Evolutionary conservation across 2,888 invertebrate genomes (phyloP), one percentile per base, ranked within the genome.

Genomic region (Drosophila cognata): DNA sequence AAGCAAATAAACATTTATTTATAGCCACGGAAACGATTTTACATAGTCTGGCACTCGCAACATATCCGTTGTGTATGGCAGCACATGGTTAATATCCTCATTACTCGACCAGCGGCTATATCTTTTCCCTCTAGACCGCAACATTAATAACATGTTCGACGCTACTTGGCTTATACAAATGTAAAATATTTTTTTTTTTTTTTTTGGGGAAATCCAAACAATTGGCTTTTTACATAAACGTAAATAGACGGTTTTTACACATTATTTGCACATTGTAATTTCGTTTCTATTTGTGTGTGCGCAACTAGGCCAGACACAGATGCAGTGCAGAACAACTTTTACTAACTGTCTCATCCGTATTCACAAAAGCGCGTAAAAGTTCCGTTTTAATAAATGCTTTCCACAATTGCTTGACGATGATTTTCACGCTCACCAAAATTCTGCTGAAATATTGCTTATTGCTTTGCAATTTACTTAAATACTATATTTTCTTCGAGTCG

Each of bases 31-130:
- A 82, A 87, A 81, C 55, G 60, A 78, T 62, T 57, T 41, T 63
- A 55, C 61, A 71, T 33, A 50, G 55, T 51, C 59, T 18, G 21
- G 63, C 64, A 60, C 31, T 25, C 25, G 56, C 31, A 59, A 79
- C 74, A 78, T 75, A 78, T 88, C 84, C 84, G 88, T 78, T 88
- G 64, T 28, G 16, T 59, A 52, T 13, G 21, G 33, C 35, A 74
- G 61, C 84, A 89, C 82, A 84, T 89, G 88, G 74, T 83, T 72
- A 79, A 84, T 86, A 84, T 84, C 84, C 36, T 52, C 50, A 25
- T 55, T 36, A 61, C 38, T 57, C 31, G 33, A 53, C 51, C 53
- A 31, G 38, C 41, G 18, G 29, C n/a, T 10, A 43, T 43, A 57
- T 43, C 13, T 46, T 33, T 25, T n/a, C 29, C 36, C 36, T 46